Percentiles rank a stretch among this genome's conserved stretches.
Evolutionary conservation across 2,797 vertebrate species (phyloP).

Genomic region (Muscicapa comitata): DNA sequence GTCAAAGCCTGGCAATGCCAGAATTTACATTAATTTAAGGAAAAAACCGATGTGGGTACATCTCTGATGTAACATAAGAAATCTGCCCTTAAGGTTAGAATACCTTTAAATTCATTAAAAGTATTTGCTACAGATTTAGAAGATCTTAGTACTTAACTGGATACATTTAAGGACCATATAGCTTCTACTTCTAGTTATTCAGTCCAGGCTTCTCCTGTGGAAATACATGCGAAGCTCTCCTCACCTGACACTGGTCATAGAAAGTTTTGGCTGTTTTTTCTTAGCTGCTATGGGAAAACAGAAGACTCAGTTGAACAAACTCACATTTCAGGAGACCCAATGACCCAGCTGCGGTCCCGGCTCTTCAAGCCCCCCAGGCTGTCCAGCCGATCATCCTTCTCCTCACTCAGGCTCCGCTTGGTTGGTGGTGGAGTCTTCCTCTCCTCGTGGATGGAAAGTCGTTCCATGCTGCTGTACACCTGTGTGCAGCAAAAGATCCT

Average conservation of each 20-base stretch:
- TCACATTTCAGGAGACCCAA: slow-evolving; percentile 96
- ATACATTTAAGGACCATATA: neutral
- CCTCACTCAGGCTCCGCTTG: slow-evolving; percentile 94
- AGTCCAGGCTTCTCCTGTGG: neutral
- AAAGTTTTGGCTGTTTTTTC: neutral
- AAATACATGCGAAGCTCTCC: neutral
- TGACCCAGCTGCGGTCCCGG: slow-evolving; percentile 89
- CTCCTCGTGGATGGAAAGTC: slow-evolving; percentile 91
- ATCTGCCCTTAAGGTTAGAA: neutral
- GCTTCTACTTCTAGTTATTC: neutral
- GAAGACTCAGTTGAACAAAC: neutral
- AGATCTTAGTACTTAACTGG: neutral
- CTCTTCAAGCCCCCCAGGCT: slow-evolving; percentile 84
- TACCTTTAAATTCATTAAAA: neutral
- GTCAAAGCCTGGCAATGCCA: neutral
- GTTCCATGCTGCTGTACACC: slow-evolving; percentile 98
- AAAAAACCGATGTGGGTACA: neutral
- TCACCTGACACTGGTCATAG: neutral
- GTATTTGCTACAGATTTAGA: neutral
- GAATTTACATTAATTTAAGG: neutral
- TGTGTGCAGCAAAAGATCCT: slow-evolving; percentile 29
- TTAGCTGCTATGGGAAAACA: neutral
- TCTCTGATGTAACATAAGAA: neutral
- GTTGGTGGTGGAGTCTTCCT: slow-evolving; percentile 87
- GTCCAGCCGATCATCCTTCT: slow-evolving; percentile 87